Evolutionary conservation across 2,888 invertebrate species (phyloP), one percentile per base, ranked within the genome.

Genomic region (Adelognathus sp.): DNA sequence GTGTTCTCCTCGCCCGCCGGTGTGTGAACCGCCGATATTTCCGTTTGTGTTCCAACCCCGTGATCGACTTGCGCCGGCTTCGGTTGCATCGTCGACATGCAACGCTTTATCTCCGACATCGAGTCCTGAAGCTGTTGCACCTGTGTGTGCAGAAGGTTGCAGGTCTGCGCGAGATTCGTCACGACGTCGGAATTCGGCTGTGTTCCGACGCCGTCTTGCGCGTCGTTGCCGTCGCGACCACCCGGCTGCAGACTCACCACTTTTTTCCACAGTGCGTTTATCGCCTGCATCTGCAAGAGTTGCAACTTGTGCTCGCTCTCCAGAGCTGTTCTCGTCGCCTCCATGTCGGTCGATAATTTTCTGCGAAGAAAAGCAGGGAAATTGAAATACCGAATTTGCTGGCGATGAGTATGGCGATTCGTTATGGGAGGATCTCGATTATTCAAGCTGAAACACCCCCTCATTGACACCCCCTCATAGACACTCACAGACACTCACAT

Each of bases 201-300:
- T 71, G 81, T n/a, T n/a, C n/a, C 31, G 56, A 85, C 81, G 11
- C 86, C 87, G 1, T 86, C 87, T 1, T 90, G 87, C 71, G 84
- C 87, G 54, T 82, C 82, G 7, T 81, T 58, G 36, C 79, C 79
- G 27, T 89, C 89, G 18, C 87, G 87, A 36, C 82, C 85, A 4
- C 87, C 89, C 1, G 92, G 92, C 78, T 95, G 95, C 83, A 96
- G 91, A 0, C 94, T 94, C 14, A 96, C 95, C 1, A 97, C 96
- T 90, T 97, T 97, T 91, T 96, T 97, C 97, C 97, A 97, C 2
- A 97, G 92, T 0, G 97, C 97, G 88, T 96, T 96, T 84, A 97
- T 97, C 3, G 97, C 97, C 91, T 97, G 97, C 95, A 97, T 96
- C 92, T 97, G 97, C 60, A 97, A 92, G 88, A 97, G 95, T 85